These are phyloP conservation scores for Latrodectus elegans DNA, from an alignment of 2,888 invertebrate species.

Conservation along the genomic window DNA sequence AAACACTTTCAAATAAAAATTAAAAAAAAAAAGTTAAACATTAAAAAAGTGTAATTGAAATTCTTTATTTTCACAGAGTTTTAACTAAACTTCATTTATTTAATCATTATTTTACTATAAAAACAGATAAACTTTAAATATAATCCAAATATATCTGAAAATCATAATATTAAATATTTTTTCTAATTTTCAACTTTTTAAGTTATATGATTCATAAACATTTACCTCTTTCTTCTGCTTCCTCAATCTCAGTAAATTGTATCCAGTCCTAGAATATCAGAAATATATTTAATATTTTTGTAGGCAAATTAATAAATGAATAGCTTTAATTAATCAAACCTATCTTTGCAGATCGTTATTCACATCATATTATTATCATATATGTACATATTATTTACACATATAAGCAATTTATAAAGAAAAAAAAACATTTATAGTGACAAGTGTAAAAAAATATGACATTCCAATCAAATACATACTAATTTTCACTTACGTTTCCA, in stretches of 20 bases:
- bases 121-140: background rate
- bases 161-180: background rate
- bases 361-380: too few relatives aligned
- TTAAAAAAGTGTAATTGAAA: background rate
- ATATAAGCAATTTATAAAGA: too few relatives aligned
- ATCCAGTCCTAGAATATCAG: slow-evolving; percentile 84
- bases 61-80: too few relatives aligned
- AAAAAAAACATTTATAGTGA: background rate
- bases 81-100: too few relatives aligned
- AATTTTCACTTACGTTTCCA: too few relatives aligned
- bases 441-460: background rate
- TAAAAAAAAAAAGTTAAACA: too few relatives aligned
- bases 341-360: too few relatives aligned
- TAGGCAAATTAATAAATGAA: too few relatives aligned
- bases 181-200: background rate
- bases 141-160: background rate
- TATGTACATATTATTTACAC: too few relatives aligned
- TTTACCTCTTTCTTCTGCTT: slow-evolving; percentile 88
- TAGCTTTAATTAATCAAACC: too few relatives aligned
- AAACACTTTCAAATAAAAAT: background rate
- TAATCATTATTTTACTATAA: background rate
- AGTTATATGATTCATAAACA: background rate
- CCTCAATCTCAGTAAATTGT: slow-evolving; percentile 94
- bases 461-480: background rate
- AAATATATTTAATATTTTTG: background rate